Evolutionary conservation across 2,888 invertebrate genomes (phyloP).

Genomic region (Melanostoma mellinum): DNA sequence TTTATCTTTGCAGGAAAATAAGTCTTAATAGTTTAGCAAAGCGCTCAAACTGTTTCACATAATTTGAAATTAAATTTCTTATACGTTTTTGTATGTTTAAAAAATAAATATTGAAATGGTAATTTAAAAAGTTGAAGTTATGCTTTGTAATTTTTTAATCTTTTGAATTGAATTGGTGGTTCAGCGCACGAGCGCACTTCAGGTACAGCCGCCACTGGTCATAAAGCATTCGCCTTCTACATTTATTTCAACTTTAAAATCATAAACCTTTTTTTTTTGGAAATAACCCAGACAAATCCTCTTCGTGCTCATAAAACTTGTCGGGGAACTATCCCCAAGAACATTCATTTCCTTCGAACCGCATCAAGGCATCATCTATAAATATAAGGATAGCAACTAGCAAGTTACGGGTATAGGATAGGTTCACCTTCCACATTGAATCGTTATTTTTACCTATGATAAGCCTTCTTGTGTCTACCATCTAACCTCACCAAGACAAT

Average conservation of each 20-base stretch:
- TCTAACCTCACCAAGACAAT: conserved; percentile 41
- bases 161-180: too few relatives aligned
- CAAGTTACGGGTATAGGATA: neutral
- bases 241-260: neutral
- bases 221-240: too few relatives aligned
- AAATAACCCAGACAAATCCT: neutral
- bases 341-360: conserved; percentile 38
- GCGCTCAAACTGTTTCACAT: too few relatives aligned
- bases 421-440: conserved; percentile 20
- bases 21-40: too few relatives aligned
- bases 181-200: too few relatives aligned
- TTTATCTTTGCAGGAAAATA: too few relatives aligned
- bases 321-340: neutral
- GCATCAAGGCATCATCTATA: conserved; percentile 27
- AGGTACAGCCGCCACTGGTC: too few relatives aligned
- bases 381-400: neutral
- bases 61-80: too few relatives aligned
- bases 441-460: conserved; percentile 33
- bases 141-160: too few relatives aligned
- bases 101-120: too few relatives aligned
- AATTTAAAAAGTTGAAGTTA: too few relatives aligned
- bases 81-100: too few relatives aligned
- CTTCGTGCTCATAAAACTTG: neutral
- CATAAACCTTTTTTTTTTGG: neutral
- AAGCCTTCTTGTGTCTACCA: conserved; percentile 38